These are phyloP conservation scores for Ailurus styani DNA, from an alignment of 2,113 vertebrate genomes.

Conservation along the genomic window DNA sequence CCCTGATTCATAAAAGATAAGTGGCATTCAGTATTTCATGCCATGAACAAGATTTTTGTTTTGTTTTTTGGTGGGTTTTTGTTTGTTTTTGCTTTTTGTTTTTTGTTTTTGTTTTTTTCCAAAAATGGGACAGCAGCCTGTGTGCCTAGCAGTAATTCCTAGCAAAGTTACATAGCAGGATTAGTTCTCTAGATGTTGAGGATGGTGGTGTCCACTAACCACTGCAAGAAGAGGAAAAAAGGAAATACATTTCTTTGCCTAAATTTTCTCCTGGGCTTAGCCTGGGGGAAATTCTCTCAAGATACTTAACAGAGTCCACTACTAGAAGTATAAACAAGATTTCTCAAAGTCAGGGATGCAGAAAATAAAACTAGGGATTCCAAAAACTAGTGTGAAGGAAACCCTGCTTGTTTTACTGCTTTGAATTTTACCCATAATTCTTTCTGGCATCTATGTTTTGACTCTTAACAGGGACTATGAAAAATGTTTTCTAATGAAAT, in stretches of 20 bases:
- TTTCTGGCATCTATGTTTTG: background rate
- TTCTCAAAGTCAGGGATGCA: background rate
- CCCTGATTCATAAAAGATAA: background rate
- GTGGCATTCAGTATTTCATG: background rate
- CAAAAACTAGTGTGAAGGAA: background rate
- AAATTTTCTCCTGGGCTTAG: background rate
- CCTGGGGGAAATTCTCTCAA: background rate
- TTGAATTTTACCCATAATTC: background rate
- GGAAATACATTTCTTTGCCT: background rate
- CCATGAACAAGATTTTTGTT: background rate
- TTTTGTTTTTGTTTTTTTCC: background rate
- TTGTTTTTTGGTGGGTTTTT: too few relatives aligned
- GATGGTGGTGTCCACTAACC: background rate
- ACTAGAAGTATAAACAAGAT: background rate
- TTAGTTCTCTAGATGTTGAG: background rate
- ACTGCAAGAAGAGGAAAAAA: background rate
- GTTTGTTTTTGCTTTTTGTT: too few relatives aligned
- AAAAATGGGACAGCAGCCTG: background rate
- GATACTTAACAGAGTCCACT: background rate
- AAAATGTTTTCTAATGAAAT: background rate
- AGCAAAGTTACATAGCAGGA: background rate
- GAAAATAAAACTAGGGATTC: background rate
- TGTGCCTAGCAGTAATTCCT: background rate
- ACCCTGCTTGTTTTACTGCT: background rate
- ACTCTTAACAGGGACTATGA: background rate